phyloP scores from a whole-genome alignment of 2,888 invertebrate genomes.

The Cephus sareptanus region DNA sequence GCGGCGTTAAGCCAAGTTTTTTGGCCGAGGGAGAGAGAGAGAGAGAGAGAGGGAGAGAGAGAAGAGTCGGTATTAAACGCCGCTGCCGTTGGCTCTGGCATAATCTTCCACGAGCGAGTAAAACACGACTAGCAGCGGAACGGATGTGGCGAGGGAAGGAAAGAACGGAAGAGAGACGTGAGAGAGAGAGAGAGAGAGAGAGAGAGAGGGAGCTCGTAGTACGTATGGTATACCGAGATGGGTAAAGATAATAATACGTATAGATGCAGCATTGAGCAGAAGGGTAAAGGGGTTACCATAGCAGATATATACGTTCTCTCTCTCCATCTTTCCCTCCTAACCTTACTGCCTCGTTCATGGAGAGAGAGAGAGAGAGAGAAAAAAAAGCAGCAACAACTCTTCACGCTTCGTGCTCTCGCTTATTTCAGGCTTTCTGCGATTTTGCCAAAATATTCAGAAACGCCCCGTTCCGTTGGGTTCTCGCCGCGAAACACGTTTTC shows the following conservation, averaged over 20 bases:
- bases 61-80: slow-evolving; percentile 1
- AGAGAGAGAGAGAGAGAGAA: slow-evolving; percentile 23
- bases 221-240: neutral
- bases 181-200: slow-evolving; percentile 5
- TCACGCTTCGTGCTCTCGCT: neutral
- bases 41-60: neutral
- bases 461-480: neutral
- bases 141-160: slow-evolving; percentile 13
- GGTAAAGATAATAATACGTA: neutral
- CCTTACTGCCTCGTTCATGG: neutral
- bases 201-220: slow-evolving; percentile 3
- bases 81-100: slow-evolving; percentile 3
- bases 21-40: neutral
- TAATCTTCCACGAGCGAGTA: slow-evolving; percentile 1
- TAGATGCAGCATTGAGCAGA: neutral
- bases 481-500: neutral
- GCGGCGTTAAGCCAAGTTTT: slow-evolving; percentile 10
- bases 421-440: neutral
- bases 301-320: too few species aligned
- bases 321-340: too few species aligned
- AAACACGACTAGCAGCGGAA: slow-evolving; percentile 5
- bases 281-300: neutral
- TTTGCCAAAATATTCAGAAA: neutral
- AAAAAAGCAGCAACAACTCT: neutral
- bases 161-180: slow-evolving; percentile 3